Evolutionary conservation across 2,888 invertebrate species (phyloP).

Genomic region (Apoda limacodes): DNA sequence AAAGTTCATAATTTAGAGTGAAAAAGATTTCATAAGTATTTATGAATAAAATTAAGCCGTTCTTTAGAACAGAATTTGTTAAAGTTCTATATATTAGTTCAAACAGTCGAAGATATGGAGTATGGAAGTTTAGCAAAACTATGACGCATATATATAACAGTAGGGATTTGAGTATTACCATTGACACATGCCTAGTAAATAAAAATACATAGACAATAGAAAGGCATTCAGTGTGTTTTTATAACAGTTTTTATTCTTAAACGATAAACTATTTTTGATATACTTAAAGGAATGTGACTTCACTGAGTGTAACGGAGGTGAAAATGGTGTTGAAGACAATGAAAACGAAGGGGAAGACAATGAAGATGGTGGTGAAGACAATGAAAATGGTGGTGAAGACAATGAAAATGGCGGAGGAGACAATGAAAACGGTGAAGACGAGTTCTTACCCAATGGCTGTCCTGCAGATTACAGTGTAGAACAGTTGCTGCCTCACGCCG

Average conservation of each 20-base stretch:
- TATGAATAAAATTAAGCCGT: too few species aligned
- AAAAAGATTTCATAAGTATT: too few species aligned
- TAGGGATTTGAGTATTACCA: too few species aligned
- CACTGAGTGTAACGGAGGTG: conserved; percentile 5
- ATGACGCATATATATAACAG: neutral
- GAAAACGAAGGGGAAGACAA: too few species aligned
- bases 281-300: conserved; percentile 4
- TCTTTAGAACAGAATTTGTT: too few species aligned
- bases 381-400: conserved; percentile 5
- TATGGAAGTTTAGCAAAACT: conserved; percentile 1
- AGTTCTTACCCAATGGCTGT: conserved; percentile 29
- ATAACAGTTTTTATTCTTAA: neutral
- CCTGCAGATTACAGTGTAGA: conserved; percentile 27
- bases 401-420: conserved; percentile 1
- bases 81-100: too few species aligned
- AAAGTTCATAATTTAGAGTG: too few species aligned
- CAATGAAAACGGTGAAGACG: conserved; percentile 4
- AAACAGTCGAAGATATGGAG: too few species aligned
- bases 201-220: conserved; percentile 12
- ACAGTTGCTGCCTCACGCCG: conserved; percentile 29
- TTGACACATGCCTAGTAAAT: conserved; percentile 6
- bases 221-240: conserved; percentile 14
- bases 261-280: too few species aligned
- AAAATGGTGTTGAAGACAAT: conserved; percentile 1
- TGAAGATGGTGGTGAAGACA: conserved; percentile 1